These are phyloP conservation scores for Dysidea cf. avara DNA, from an alignment of 37 sponge, comb jelly and placozoan species.

Conservation along the genomic window DNA sequence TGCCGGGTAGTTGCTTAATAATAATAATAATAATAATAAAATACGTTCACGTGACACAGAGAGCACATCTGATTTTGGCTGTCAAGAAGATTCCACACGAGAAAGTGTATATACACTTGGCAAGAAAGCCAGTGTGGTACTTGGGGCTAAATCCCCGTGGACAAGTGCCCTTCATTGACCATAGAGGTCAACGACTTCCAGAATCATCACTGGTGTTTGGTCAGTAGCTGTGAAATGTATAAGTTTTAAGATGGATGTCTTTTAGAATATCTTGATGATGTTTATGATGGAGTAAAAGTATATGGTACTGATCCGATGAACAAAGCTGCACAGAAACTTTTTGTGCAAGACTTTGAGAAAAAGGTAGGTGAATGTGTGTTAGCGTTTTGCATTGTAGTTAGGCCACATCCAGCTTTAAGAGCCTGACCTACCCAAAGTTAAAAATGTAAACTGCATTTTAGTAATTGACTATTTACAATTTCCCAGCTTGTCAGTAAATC, in stretches of 20 bases:
- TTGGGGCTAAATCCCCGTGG: constrained; percentile 57
- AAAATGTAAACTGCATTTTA: too few relatives aligned
- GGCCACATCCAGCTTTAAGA: too few relatives aligned
- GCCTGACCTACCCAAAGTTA: too few relatives aligned
- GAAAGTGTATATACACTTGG: constrained; percentile 61
- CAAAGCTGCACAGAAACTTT: constrained; percentile 43
- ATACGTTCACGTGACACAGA: constrained; percentile 20
- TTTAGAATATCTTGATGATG: constrained; percentile 73
- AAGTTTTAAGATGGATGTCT: neutral
- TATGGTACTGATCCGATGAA: constrained; percentile 51
- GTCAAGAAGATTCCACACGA: constrained; percentile 41
- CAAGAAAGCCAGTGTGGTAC: constrained; percentile 76
- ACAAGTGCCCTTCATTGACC: constrained; percentile 60
- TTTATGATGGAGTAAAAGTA: constrained; percentile 32
- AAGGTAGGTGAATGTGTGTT: constrained; percentile 47
- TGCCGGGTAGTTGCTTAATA: neutral
- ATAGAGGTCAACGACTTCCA: constrained; percentile 53
- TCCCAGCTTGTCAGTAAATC: too few relatives aligned
- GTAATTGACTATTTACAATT: too few relatives aligned
- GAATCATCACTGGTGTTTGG: constrained; percentile 73
- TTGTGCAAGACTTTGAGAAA: constrained; percentile 50
- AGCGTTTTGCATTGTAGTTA: too few relatives aligned
- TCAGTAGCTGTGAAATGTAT: constrained; percentile 17
- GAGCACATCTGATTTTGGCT: constrained; percentile 57
- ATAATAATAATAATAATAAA: neutral